Evolutionary conservation across 1,140 invertebrate species (phyloP).

Genomic region (Episyrphus balteatus): DNA sequence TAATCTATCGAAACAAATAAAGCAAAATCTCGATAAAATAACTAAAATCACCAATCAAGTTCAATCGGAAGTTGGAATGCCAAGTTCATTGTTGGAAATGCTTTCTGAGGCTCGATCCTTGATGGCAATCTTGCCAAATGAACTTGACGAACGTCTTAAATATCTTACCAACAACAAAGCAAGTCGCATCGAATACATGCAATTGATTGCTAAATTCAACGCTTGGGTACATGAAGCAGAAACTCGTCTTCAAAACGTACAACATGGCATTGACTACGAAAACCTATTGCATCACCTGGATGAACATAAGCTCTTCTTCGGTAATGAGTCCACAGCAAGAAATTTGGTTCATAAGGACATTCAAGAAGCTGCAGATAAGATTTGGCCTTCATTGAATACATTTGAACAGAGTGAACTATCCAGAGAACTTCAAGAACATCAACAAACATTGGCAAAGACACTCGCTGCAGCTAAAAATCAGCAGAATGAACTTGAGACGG

Average conservation of each 20-base stretch:
- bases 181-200: slow-evolving; percentile 60
- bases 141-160: slow-evolving; percentile 64
- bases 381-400: slow-evolving; percentile 69
- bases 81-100: slow-evolving; percentile 67
- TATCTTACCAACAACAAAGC: slow-evolving; percentile 71
- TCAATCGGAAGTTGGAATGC: slow-evolving; percentile 62
- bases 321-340: slow-evolving; percentile 60
- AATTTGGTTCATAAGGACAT: slow-evolving; percentile 71
- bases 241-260: slow-evolving; percentile 59
- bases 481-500: slow-evolving; percentile 62
- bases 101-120: slow-evolving; percentile 70
- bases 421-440: slow-evolving; percentile 64
- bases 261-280: slow-evolving; percentile 78
- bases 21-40: slow-evolving; percentile 57
- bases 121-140: slow-evolving; percentile 61
- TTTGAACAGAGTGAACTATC: slow-evolving; percentile 72
- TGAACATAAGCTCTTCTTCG: slow-evolving; percentile 78
- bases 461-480: slow-evolving; percentile 67
- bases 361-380: slow-evolving; percentile 72
- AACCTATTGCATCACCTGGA: slow-evolving; percentile 70
- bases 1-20: slow-evolving; percentile 54
- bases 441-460: slow-evolving; percentile 67
- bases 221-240: slow-evolving; percentile 79
- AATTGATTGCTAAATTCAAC: slow-evolving; percentile 62
- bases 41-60: slow-evolving; percentile 52